Percentiles rank a stretch among this genome's conserved stretches.
Conservation (phyloP, 2,888 invertebrate species). For the Carcina quercana region DNA sequence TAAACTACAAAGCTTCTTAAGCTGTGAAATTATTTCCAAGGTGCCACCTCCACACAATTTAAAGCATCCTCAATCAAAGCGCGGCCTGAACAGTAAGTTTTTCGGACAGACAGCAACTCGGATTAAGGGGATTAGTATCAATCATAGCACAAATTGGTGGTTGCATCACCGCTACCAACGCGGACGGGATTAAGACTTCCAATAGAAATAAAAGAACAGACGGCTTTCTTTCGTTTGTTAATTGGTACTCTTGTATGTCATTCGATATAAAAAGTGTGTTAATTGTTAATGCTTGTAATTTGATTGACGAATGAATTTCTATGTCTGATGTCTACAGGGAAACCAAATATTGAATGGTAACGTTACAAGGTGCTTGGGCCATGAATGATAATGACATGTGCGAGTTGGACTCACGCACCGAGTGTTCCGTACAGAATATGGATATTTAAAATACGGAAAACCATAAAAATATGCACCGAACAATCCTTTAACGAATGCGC, state of each 20-base stretch:
- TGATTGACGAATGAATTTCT: not conserved
- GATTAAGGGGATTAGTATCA: conserved; percentile 67
- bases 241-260: conserved; percentile 17
- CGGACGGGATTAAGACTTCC: conserved; percentile 23
- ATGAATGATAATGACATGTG: no score
- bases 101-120: conserved; percentile 37
- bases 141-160: conserved; percentile 60
- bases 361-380: no score
- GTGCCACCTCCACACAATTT: no score
- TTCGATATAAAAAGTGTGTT: conserved; percentile 14
- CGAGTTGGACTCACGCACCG: no score
- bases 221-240: conserved; percentile 22
- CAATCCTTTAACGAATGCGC: no score
- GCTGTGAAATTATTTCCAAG: no score
- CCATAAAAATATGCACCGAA: no score
- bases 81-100: conserved; percentile 33
- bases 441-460: no score
- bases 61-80: conserved; percentile 19
- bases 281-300: conserved; percentile 13
- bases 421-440: no score
- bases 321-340: no score
- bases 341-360: no score
- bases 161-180: conserved; percentile 48
- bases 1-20: no score
- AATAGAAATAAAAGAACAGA: conserved; percentile 10